phyloP scores from a whole-genome alignment of 2,888 invertebrate species.

The Harpalus rubripes region DNA sequence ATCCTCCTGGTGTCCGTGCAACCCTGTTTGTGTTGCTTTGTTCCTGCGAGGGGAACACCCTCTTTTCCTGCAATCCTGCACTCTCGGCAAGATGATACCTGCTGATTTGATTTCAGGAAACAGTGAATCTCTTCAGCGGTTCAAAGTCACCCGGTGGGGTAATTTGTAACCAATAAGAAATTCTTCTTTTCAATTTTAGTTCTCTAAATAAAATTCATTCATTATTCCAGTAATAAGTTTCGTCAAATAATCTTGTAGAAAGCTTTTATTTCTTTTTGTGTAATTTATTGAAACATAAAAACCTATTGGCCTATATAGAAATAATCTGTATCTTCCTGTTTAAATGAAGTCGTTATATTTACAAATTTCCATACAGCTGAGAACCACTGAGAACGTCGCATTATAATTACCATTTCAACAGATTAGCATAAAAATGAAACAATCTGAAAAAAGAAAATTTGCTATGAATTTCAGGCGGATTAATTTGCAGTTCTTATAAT shows the following conservation, averaged over 20 bases:
- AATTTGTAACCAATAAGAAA: background rate
- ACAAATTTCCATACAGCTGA: conserved; percentile 14
- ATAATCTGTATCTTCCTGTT: background rate
- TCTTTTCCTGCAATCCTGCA: background rate
- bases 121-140: conserved; percentile 18
- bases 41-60: conserved; percentile 32
- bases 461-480: conserved; percentile 39
- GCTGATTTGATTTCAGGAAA: conserved; percentile 33
- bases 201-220: too few relatives aligned
- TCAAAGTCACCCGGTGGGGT: background rate
- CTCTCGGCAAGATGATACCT: conserved; percentile 35
- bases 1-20: background rate
- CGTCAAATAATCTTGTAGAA: background rate
- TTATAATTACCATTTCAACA: conserved; percentile 21
- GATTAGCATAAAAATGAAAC: conserved; percentile 45
- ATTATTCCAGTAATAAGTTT: background rate
- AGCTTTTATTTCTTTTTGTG: background rate
- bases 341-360: conserved; percentile 19
- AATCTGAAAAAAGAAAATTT: conserved; percentile 43
- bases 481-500: conserved; percentile 44
- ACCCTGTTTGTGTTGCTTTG: conserved; percentile 45
- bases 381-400: background rate
- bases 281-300: background rate
- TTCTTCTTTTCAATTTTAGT: background rate
- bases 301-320: background rate